phyloP scores from a whole-genome alignment of 1,140 invertebrate species.

The Nebria ingens region DNA sequence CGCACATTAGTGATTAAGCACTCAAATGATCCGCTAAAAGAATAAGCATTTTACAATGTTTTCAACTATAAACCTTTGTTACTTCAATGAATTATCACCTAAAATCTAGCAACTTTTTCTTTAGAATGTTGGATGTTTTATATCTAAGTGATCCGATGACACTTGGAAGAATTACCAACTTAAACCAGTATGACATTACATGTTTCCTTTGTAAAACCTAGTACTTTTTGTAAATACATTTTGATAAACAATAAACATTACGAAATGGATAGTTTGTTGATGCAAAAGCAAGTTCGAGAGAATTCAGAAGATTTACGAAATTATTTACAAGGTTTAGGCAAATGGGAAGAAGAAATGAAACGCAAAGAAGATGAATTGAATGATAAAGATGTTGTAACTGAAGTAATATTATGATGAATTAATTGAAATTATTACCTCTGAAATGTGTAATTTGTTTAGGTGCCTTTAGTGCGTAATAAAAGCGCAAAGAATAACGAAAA shows the following conservation, averaged over 20 bases:
- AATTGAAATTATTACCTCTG: background rate
- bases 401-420: conserved; percentile 11
- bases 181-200: background rate
- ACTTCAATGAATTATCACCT: too few species aligned
- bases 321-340: conserved; percentile 64
- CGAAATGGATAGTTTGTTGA: conserved; percentile 27
- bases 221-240: background rate
- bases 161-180: too few species aligned
- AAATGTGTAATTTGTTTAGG: conserved; percentile 27
- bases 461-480: conserved; percentile 38
- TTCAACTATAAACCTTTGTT: too few species aligned
- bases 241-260: too few species aligned
- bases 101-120: too few species aligned
- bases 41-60: too few species aligned
- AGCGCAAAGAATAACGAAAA: conserved; percentile 31
- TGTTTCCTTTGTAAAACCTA: background rate
- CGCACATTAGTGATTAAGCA: too few species aligned
- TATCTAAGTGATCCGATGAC: too few species aligned
- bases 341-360: conserved; percentile 79
- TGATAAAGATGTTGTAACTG: conserved; percentile 1
- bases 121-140: too few species aligned
- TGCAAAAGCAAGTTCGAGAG: conserved; percentile 59
- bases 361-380: conserved; percentile 48
- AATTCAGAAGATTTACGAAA: conserved; percentile 63
- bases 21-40: too few species aligned